A percentile compares a stretch with the other conserved stretches of the same genome.
Evolutionary conservation across 2,888 invertebrate genomes (phyloP).

Genomic region (Drosophila tanythrix): DNA sequence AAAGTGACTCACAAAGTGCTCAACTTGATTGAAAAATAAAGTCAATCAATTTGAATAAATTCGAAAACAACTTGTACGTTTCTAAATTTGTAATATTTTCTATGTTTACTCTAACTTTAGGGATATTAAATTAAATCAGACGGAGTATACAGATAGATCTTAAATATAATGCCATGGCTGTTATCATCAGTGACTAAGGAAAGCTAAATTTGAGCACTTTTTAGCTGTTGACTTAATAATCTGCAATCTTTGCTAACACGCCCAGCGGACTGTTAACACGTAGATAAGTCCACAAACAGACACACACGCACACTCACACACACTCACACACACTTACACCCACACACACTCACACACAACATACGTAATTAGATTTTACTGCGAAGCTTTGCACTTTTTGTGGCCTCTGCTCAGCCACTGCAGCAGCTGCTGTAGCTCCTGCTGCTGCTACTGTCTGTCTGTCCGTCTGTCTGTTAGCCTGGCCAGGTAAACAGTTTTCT

Average conservation of each 20-base stretch:
- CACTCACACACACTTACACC: not conserved
- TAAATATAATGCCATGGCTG: not conserved
- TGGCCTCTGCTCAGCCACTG: not conserved
- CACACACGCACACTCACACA: no score
- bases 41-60: not conserved
- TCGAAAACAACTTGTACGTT: not conserved
- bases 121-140: not conserved
- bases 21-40: not conserved
- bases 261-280: conserved; percentile 54
- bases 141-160: not conserved
- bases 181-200: not conserved
- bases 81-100: not conserved
- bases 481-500: conserved; percentile 60
- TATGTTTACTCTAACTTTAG: not conserved
- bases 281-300: conserved; percentile 48
- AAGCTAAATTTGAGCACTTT: not conserved
- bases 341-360: no score
- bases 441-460: not conserved
- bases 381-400: conserved; percentile 61
- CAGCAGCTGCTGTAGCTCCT: not conserved
- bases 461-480: not conserved
- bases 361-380: conserved; percentile 68
- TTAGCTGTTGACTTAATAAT: conserved; percentile 2
- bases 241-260: conserved; percentile 1
- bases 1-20: not conserved